A percentile compares a stretch with the other conserved stretches of the same genome.
phyloP scores from a whole-genome alignment of 2,888 invertebrate genomes.

The Heliconius hortense region DNA sequence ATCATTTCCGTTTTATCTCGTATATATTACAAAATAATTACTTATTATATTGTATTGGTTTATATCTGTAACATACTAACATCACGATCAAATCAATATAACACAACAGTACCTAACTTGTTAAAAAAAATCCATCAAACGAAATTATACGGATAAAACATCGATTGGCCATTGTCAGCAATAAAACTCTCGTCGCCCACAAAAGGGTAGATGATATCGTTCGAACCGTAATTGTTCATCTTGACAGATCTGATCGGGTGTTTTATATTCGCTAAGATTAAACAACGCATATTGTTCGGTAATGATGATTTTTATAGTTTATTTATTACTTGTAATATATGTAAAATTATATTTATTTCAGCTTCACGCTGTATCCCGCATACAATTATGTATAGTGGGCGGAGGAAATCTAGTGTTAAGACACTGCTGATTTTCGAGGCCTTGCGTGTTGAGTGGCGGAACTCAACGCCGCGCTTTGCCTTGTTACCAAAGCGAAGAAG shows the following conservation, averaged over 20 bases:
- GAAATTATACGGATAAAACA: conserved; percentile 16
- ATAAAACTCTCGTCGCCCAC: conserved; percentile 34
- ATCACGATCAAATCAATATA: not conserved
- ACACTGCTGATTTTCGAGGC: no score
- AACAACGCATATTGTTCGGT: conserved; percentile 47
- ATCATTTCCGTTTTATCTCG: not conserved
- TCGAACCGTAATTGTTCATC: conserved; percentile 44
- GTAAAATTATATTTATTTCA: not conserved
- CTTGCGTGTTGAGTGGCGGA: no score
- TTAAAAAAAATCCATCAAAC: conserved; percentile 13
- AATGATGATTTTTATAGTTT: not conserved
- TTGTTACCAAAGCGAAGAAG: no score
- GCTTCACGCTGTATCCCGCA: no score
- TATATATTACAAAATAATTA: not conserved
- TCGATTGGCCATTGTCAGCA: conserved; percentile 30
- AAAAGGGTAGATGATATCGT: conserved; percentile 41
- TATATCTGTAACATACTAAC: not conserved
- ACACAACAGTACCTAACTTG: not conserved
- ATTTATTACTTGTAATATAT: not conserved
- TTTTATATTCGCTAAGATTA: conserved; percentile 45
- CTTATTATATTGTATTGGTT: not conserved
- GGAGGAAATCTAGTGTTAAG: no score
- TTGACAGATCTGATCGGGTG: conserved; percentile 44
- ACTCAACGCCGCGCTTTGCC: no score
- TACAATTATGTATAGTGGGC: no score